These are phyloP conservation scores for Xenopus borealis DNA, from an alignment of 2,113 vertebrate species.

Conservation along the genomic window DNA sequence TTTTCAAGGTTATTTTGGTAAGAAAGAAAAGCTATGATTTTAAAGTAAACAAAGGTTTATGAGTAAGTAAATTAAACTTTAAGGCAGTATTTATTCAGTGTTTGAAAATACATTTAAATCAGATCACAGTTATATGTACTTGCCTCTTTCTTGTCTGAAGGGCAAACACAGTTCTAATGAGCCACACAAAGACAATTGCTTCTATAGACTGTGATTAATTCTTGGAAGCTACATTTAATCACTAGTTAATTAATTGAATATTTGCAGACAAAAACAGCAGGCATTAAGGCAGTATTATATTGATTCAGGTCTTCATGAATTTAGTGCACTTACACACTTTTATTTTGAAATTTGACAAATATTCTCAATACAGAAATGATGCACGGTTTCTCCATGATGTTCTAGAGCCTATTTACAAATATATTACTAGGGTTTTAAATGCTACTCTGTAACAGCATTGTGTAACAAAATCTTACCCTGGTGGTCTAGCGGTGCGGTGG, in stretches of 20 bases:
- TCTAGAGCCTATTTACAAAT: too few relatives aligned
- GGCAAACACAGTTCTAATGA: slow-evolving; percentile 64
- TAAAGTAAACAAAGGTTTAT: not conserved
- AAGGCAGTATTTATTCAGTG: not conserved
- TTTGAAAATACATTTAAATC: slow-evolving; percentile 49
- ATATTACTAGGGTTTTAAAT: too few relatives aligned
- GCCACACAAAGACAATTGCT: slow-evolving; percentile 73
- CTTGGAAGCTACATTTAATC: slow-evolving; percentile 81
- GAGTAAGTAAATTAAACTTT: not conserved
- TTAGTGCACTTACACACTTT: slow-evolving; percentile 51
- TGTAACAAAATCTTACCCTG: too few relatives aligned
- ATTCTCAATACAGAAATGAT: too few relatives aligned
- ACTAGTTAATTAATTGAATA: slow-evolving; percentile 84
- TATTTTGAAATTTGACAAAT: slow-evolving; percentile 48
- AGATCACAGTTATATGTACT: slow-evolving; percentile 60
- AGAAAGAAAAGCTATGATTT: not conserved
- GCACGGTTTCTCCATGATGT: too few relatives aligned
- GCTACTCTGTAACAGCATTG: too few relatives aligned
- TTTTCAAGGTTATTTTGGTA: not conserved
- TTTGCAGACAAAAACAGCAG: slow-evolving; percentile 67
- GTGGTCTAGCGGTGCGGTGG: too few relatives aligned
- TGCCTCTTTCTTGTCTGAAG: slow-evolving; percentile 61
- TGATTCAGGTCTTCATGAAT: slow-evolving; percentile 61
- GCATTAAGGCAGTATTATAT: slow-evolving; percentile 73
- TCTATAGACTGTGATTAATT: slow-evolving; percentile 78